Base-by-base conservation (phyloP, 1,140 invertebrate species). In the Branchinecta lindahli region DNA sequence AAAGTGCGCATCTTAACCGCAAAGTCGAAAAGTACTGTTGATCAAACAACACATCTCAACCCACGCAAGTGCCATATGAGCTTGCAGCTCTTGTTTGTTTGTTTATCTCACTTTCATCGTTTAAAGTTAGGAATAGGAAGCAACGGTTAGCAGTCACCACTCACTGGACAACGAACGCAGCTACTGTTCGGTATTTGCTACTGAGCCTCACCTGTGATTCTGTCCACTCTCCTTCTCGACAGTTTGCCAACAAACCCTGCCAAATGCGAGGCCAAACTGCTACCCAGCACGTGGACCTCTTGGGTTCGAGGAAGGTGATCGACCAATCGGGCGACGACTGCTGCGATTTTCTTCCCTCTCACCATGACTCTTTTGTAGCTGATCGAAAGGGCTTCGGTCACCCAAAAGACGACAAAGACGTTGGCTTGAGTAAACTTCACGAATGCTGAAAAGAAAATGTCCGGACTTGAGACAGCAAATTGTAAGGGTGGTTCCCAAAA, bases 181-280 rank as follows among this genome's bases (percentile, higher is more conserved):
- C n/a, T n/a, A n/a, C n/a, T n/a, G n/a, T n/a, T n/a, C n/a, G n/a
- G n/a, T n/a, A n/a, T n/a, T n/a, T n/a, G n/a, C n/a, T n/a, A n/a
- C 33, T 33, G 33, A 33, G 33, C 5, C 33, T 66, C 70, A 75
- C 73, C 72, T 18, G 72, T 73, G 15, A 73, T 67, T 18, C 72
- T 68, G 70, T 70, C 71, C 69, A 70, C 69, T 47, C 8, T 75
- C 52, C 61, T 72, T 69, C 61, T 52, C 47, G 20, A 52, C 70
- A 8, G 69, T 72, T 70, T 72, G n/a, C 78, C 77, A 8, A 74
- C 67, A 67, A 76, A 75, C 44, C 78, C 78, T 12, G 72, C 74
- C n/a, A 77, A 74, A 46, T 79, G 78, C 8, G 73, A 76, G 20
- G 77, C 78, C 66, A 79, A 68, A 44, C 76, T 77, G 68, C 77